A percentile compares a stretch with the other conserved stretches of the same genome.
Conservation (phyloP, 2,888 invertebrate genomes). For the Priapulus caudatus region DNA sequence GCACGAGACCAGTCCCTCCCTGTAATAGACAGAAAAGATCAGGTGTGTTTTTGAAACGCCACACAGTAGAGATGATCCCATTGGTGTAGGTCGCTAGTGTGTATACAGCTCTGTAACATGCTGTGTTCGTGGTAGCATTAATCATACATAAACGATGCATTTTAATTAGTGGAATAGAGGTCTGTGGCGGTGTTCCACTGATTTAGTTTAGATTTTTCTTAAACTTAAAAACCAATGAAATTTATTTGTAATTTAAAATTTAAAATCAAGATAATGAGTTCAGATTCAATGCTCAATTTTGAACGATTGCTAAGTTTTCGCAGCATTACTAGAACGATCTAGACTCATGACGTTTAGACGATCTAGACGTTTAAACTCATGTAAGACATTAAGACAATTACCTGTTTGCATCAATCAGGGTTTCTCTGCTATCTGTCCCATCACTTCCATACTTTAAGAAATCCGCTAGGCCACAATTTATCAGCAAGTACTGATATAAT, state of each 20-base stretch:
- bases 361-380: too few species aligned
- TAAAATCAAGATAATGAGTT: not conserved
- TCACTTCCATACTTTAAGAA: conserved; percentile 48
- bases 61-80: too few species aligned
- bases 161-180: too few species aligned
- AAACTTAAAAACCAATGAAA: not conserved
- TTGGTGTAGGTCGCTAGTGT: too few species aligned
- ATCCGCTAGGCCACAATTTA: conserved; percentile 49
- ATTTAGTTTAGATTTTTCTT: not conserved
- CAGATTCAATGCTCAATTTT: too few species aligned
- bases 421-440: conserved; percentile 33
- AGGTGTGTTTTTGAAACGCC: not conserved
- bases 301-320: too few species aligned
- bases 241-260: not conserved
- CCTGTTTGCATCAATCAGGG: conserved; percentile 51
- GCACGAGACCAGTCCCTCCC: conserved; percentile 76
- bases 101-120: too few species aligned
- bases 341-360: too few species aligned
- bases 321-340: too few species aligned
- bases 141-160: too few species aligned
- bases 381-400: not conserved
- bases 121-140: not conserved
- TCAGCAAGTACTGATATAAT: conserved; percentile 54
- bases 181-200: too few species aligned
- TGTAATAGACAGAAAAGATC: conserved; percentile 42